Evolutionary conservation across 2,888 invertebrate species (phyloP).

Genomic region (Ceratothoa steindachneri): DNA sequence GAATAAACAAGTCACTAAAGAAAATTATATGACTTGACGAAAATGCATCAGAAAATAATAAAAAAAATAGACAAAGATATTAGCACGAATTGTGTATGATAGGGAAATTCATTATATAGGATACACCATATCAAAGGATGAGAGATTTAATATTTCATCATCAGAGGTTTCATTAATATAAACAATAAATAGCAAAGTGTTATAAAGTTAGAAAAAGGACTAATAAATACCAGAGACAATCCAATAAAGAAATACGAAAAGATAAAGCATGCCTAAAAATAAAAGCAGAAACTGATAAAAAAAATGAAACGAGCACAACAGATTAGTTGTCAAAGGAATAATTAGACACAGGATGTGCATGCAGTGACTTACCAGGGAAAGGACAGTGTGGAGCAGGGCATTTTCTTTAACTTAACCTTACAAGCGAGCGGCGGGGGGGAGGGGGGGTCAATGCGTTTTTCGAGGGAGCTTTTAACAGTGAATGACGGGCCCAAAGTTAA

Average conservation of each 20-base stretch:
- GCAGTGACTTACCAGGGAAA: conserved; percentile 13
- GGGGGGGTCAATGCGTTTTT: no score
- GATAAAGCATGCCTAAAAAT: not conserved
- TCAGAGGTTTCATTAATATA: not conserved
- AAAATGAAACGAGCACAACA: not conserved
- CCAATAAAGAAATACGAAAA: not conserved
- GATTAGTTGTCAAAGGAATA: not conserved
- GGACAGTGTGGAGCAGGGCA: not conserved
- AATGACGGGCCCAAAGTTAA: not conserved
- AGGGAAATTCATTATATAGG: not conserved
- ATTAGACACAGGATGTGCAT: not conserved
- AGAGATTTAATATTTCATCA: not conserved
- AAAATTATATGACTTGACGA: not conserved
- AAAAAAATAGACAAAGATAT: not conserved
- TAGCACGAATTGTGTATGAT: not conserved
- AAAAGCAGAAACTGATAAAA: not conserved
- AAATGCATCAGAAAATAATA: not conserved
- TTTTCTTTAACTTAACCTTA: not conserved
- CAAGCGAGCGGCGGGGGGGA: not conserved
- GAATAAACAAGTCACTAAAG: not conserved
- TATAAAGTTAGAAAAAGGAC: not conserved
- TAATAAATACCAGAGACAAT: not conserved
- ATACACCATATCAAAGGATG: not conserved
- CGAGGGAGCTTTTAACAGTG: no score
- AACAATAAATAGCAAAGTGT: not conserved